These are phyloP conservation scores for Sarcophaga peregrina DNA, from an alignment of 1,140 invertebrate genomes.

Conservation along the genomic window DNA sequence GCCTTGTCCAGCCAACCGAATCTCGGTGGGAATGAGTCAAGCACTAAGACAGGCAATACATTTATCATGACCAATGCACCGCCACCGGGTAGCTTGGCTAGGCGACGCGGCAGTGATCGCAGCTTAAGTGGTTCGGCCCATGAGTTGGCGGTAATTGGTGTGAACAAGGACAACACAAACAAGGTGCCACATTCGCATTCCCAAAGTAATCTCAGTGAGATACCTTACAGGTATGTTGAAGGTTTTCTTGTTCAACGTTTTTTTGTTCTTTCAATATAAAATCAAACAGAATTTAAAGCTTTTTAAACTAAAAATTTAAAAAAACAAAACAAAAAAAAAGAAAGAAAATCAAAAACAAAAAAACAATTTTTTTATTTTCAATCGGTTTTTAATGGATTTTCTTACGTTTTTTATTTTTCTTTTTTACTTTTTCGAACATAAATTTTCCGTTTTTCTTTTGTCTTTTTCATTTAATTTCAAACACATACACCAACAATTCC, in stretches of 20 bases:
- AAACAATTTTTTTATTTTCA: neutral
- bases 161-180: slow-evolving; percentile 68
- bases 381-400: no score
- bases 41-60: slow-evolving; percentile 49
- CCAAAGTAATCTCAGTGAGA: slow-evolving; percentile 84
- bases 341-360: slow-evolving; percentile 13
- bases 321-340: slow-evolving; percentile 35
- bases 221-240: slow-evolving; percentile 76
- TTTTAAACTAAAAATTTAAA: slow-evolving; percentile 30
- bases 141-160: slow-evolving; percentile 78
- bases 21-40: slow-evolving; percentile 64
- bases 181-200: slow-evolving; percentile 81
- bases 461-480: no score
- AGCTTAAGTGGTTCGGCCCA: slow-evolving; percentile 84
- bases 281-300: neutral
- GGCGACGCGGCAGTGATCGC: slow-evolving; percentile 81
- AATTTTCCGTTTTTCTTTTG: no score
- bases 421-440: no score
- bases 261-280: no score
- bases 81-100: slow-evolving; percentile 66
- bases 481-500: neutral
- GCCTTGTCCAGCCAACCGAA: slow-evolving; percentile 66
- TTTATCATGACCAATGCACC: slow-evolving; percentile 58
- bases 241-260: neutral
- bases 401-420: no score